Evolutionary conservation across 2,888 invertebrate species (phyloP).

Genomic region (Himalopsyche japonica): DNA sequence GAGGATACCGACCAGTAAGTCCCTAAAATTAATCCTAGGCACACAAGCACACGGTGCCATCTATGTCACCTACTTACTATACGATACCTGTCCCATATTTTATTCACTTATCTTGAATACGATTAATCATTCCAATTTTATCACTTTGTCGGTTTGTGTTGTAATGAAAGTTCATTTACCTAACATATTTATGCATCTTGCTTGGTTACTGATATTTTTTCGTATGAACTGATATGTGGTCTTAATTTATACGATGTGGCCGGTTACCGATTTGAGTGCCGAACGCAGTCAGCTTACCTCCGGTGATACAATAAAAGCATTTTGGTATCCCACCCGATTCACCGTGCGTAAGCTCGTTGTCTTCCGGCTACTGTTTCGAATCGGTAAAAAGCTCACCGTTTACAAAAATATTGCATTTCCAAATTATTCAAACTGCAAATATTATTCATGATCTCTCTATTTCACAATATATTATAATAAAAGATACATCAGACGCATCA

Average conservation of each 20-base stretch:
- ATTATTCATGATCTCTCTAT: neutral
- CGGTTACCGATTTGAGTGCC: no score
- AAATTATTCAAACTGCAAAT: neutral
- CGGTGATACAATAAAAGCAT: no score
- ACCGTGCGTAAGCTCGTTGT: neutral
- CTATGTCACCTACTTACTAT: conserved; percentile 45
- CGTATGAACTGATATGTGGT: neutral
- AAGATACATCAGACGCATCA: neutral
- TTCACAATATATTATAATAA: neutral
- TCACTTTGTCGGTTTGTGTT: neutral
- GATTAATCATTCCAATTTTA: neutral
- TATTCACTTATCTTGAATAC: neutral
- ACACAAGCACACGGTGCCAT: conserved; percentile 52
- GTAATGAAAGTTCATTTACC: neutral
- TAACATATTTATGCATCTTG: neutral
- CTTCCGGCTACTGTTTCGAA: neutral
- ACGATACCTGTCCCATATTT: neutral
- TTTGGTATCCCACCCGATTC: neutral
- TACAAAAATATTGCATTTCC: neutral
- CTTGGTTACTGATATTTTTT: neutral
- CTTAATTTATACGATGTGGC: neutral
- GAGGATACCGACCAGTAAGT: conserved; percentile 98
- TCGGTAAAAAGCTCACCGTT: neutral
- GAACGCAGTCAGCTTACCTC: no score
- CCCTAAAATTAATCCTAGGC: conserved; percentile 49